Conservation (phyloP, 2,113 vertebrate genomes). For the Neotoma lepida region DNA sequence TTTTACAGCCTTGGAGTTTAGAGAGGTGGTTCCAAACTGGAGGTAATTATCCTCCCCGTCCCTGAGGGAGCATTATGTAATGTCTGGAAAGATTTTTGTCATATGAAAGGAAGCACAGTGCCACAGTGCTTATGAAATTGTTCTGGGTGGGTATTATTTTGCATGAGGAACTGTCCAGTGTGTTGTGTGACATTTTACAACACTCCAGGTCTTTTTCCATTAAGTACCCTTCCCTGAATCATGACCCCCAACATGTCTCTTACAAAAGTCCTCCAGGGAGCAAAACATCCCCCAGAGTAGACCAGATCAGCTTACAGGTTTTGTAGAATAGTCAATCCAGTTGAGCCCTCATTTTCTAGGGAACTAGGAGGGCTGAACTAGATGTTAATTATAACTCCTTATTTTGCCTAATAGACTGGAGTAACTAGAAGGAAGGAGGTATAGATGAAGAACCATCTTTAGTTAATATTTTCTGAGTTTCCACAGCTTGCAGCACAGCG, state of each 20-base stretch:
- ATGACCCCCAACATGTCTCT: background rate
- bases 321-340: fast-evolving
- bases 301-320: background rate
- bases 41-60: background rate
- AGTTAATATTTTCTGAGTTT: background rate
- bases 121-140: background rate
- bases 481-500: background rate
- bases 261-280: background rate
- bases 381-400: background rate
- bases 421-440: background rate
- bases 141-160: background rate
- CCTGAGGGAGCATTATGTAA: background rate
- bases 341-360: background rate
- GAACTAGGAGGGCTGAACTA: background rate
- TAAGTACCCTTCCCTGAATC: no score
- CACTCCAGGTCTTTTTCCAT: background rate
- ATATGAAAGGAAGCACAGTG: background rate
- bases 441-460: background rate
- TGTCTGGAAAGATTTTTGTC: background rate
- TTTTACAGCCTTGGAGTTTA: background rate
- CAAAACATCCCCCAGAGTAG: background rate
- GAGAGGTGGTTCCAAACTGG: background rate
- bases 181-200: background rate
- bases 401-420: background rate
- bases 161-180: fast-evolving